These are phyloP conservation scores for Rhynchophorus ferrugineus DNA, from an alignment of 1,140 invertebrate species.

Conservation along the genomic window DNA sequence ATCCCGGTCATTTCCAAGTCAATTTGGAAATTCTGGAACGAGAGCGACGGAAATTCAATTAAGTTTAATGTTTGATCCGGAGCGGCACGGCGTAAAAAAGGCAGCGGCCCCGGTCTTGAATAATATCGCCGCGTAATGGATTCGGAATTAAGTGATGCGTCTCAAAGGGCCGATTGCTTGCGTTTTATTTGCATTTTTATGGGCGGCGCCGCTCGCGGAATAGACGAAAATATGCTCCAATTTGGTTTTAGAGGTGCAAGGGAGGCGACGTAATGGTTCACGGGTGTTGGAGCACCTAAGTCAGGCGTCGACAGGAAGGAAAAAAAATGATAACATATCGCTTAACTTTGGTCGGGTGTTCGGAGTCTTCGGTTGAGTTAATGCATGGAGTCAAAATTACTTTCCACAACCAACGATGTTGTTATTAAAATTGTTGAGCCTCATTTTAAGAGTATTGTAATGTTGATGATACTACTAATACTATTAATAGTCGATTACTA, in stretches of 20 bases:
- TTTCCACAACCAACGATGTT: too few species aligned
- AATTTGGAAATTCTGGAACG: conserved; percentile 40
- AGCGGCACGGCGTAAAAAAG: conserved; percentile 33
- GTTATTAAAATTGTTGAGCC: too few species aligned
- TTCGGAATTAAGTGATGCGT: conserved; percentile 37
- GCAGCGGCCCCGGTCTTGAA: conserved; percentile 26
- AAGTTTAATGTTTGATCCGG: conserved; percentile 43
- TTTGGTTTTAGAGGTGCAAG: conserved; percentile 19
- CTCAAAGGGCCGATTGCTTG: conserved; percentile 27
- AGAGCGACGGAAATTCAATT: conserved; percentile 42
- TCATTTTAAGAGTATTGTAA: too few species aligned
- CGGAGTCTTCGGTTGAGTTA: too few species aligned
- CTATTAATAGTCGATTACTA: too few species aligned
- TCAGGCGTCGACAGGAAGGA: conserved; percentile 10
- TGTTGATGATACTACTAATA: too few species aligned
- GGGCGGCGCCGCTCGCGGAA: conserved; percentile 14
- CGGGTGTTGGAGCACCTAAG: too few species aligned
- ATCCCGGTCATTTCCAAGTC: conserved; percentile 41
- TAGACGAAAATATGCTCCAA: conserved; percentile 24
- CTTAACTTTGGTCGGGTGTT: background rate
- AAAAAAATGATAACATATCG: background rate
- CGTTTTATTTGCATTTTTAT: conserved; percentile 33
- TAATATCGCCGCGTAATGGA: conserved; percentile 36
- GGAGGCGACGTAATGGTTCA: conserved; percentile 9
- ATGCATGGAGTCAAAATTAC: too few species aligned